A percentile compares a stretch with the other conserved stretches of the same genome.
Evolutionary conservation across 2,888 invertebrate genomes (phyloP).

Genomic region (Trypoxylon attenuatum): DNA sequence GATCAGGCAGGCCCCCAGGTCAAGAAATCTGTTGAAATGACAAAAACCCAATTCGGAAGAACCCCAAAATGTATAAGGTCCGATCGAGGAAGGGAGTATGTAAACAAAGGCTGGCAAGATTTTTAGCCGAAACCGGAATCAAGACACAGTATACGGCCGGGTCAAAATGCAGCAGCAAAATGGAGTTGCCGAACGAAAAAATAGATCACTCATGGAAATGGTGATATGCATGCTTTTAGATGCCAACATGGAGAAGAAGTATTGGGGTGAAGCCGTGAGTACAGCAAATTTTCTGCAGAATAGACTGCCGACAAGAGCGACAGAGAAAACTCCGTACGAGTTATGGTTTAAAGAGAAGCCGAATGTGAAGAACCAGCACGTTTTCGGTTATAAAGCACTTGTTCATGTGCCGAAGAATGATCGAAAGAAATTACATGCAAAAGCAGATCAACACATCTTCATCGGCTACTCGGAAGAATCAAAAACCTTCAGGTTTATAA

Average conservation of each 20-base stretch:
- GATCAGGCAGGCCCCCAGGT: slow-evolving; percentile 16
- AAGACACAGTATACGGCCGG: slow-evolving; percentile 32
- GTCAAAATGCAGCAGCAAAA: slow-evolving; percentile 26
- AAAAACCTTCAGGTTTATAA: slow-evolving; percentile 44
- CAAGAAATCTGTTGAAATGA: slow-evolving; percentile 22
- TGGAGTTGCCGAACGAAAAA: slow-evolving; percentile 5
- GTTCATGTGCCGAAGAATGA: slow-evolving; percentile 31
- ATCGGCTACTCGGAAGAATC: slow-evolving; percentile 38
- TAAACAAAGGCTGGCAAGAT: slow-evolving; percentile 8
- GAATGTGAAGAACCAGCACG: slow-evolving; percentile 20
- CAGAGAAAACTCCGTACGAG: slow-evolving; percentile 24
- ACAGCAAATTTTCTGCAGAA: slow-evolving; percentile 13
- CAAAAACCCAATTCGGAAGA: slow-evolving; percentile 18
- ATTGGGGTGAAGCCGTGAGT: no score
- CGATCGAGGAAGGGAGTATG: slow-evolving; percentile 37
- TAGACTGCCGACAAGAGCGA: slow-evolving; percentile 6
- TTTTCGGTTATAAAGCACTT: slow-evolving; percentile 40
- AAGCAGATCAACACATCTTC: slow-evolving; percentile 27
- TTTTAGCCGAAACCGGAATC: slow-evolving; percentile 4
- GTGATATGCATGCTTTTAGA: slow-evolving; percentile 1
- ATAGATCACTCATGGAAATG: slow-evolving; percentile 2
- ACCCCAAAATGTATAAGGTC: slow-evolving; percentile 26
- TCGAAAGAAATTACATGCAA: slow-evolving; percentile 31
- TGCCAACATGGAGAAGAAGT: no score
- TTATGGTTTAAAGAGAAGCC: slow-evolving; percentile 20